Evolutionary conservation across 2,113 vertebrate species (phyloP), one percentile per base, ranked within the genome.

Genomic region (Argyrosomus japonicus): DNA sequence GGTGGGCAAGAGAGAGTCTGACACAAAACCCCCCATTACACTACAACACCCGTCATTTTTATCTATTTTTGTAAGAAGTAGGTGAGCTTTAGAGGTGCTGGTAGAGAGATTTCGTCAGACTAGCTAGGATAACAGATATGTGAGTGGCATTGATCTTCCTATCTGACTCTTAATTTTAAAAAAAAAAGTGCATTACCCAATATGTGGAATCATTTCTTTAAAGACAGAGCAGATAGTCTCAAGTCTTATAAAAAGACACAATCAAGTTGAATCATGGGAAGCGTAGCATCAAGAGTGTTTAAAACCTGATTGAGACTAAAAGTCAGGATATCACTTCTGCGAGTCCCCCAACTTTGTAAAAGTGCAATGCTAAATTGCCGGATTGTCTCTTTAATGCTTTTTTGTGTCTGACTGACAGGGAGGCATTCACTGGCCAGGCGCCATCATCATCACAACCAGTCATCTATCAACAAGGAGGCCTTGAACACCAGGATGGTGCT

Each of bases 391-490:
- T 14, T 54, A 61, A 77, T 43, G 5, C 21, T 2, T 57, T 23
- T 73, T 58, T 78, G 12, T 81, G 50, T 90, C 62, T 84, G 45
- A 64, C 71, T 81, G 29, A 79, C 88, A 94, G 94, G 94, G 89
- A 91, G 85, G 53, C 91, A 92, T 87, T 89, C 87, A 13, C 64
- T 91, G 63, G 18, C 60, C 72, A 83, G 75, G 70, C 91, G 71
- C 53, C 92, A 93, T 68, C 92, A 90, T 79, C 94, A 94, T 78
- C 87, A 62, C 81, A 93, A 94, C 86, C 89, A 91, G 29, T 93
- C 93, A 51, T 87, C 89, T 60, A 58, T 87, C 73, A 79, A 36
- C 83, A 97, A 97, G 78, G 96, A 95, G 12, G 88, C 88, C 6
- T 95, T 95, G 18, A 97, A 95, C 14, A 47, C 88, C 77, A 78